These are phyloP conservation scores for Orientallactaga sibirica DNA, from an alignment of 2,797 vertebrate genomes.

Conservation along the genomic window DNA sequence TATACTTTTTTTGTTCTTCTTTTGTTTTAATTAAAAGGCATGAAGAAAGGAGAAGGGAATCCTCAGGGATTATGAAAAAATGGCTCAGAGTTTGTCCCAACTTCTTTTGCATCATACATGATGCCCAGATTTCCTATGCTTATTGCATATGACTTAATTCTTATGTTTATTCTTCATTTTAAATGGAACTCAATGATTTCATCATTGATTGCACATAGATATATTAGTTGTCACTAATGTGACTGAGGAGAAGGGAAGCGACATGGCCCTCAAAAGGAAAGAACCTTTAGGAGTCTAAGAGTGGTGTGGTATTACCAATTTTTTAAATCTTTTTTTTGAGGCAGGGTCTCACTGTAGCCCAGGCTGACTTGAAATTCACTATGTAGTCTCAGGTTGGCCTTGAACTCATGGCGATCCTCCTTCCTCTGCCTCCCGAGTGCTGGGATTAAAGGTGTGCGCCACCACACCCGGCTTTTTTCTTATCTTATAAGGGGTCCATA, in stretches of 20 bases:
- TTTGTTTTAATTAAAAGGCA: slow-evolving; percentile 58
- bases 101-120: background rate
- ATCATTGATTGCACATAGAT: slow-evolving; percentile 16
- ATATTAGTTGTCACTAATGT: background rate
- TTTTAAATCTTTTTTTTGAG: background rate
- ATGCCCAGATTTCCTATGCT: background rate
- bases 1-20: slow-evolving; percentile 14
- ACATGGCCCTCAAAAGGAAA: background rate
- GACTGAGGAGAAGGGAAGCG: slow-evolving; percentile 8
- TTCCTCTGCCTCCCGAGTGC: too few relatives aligned
- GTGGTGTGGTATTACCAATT: background rate
- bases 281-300: background rate
- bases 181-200: slow-evolving; percentile 37
- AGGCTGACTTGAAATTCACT: too few relatives aligned
- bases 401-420: too few relatives aligned
- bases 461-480: background rate
- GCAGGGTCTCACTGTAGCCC: too few relatives aligned
- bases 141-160: slow-evolving; percentile 43
- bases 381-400: too few relatives aligned
- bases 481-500: slow-evolving; percentile 16
- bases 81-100: background rate
- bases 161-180: slow-evolving; percentile 17
- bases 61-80: slow-evolving; percentile 13
- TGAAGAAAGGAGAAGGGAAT: slow-evolving; percentile 47
- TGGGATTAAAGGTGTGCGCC: too few relatives aligned